A percentile compares a stretch with the other conserved stretches of the same genome.
These are phyloP conservation scores for Gambelia wislizenii DNA, from an alignment of 2,797 vertebrate species.

Conservation along the genomic window DNA sequence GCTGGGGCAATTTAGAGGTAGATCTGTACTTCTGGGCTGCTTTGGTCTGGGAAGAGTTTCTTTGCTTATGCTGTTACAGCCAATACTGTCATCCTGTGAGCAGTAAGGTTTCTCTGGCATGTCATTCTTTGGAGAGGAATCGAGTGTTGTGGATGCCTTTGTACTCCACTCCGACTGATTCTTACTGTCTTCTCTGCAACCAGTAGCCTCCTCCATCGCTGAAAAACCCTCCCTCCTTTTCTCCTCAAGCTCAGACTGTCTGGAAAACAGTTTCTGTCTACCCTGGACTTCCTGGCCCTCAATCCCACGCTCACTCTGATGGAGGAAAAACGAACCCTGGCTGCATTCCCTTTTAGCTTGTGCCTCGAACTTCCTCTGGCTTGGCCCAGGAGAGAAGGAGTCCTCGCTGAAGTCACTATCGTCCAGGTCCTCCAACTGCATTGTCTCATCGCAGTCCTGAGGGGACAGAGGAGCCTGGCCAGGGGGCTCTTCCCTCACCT, in stretches of 20 bases:
- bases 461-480: not conserved
- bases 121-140: constrained; percentile 52
- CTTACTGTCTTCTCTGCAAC: constrained; percentile 13
- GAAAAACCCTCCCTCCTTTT: constrained; percentile 25
- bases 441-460: constrained; percentile 59
- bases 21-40: constrained; percentile 42
- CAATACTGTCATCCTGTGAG: constrained; percentile 59
- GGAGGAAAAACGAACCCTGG: constrained; percentile 80
- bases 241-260: constrained; percentile 38
- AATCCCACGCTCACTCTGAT: constrained; percentile 62
- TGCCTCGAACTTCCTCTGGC: constrained; percentile 60
- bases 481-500: constrained; percentile 52
- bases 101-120: constrained; percentile 82
- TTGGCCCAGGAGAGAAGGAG: constrained; percentile 78
- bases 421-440: constrained; percentile 77
- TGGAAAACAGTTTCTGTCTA: constrained; percentile 64
- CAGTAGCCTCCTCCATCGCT: constrained; percentile 28
- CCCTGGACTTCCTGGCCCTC: constrained; percentile 44
- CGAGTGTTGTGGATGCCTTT: constrained; percentile 42
- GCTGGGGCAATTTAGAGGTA: not conserved
- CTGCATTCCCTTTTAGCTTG: constrained; percentile 52
- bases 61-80: constrained; percentile 30
- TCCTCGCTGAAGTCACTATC: constrained; percentile 86
- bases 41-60: constrained; percentile 58
- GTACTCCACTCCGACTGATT: constrained; percentile 63